Conservation (phyloP, 92 coral and sea anemone species). For the Nematostella vectensis region DNA sequence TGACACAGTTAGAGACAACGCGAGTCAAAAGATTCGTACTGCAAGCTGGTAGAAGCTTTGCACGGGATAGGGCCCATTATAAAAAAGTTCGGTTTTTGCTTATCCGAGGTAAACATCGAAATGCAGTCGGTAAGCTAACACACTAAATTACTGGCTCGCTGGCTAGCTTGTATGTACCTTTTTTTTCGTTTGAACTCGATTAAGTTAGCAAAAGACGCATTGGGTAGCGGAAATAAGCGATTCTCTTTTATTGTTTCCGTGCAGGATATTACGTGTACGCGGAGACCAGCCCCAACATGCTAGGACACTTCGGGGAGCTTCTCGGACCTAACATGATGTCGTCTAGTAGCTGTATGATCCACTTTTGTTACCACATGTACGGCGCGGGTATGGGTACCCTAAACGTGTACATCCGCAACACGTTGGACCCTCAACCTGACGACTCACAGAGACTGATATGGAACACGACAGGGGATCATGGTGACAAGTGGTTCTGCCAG, state of each 20-base stretch:
- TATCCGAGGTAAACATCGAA: no score
- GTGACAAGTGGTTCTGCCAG: constrained; percentile 39
- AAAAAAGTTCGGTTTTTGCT: no score
- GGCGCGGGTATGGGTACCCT: constrained; percentile 68
- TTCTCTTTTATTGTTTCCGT: neutral
- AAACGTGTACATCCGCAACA: constrained; percentile 51
- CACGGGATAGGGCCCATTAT: no score
- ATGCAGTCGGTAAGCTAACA: no score
- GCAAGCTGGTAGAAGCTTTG: no score
- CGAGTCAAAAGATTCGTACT: no score
- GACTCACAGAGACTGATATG: constrained; percentile 42
- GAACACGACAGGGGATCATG: constrained; percentile 39
- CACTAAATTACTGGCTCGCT: no score
- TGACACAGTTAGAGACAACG: no score
- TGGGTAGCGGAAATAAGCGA: no score
- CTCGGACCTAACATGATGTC: constrained; percentile 72
- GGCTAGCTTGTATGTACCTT: no score
- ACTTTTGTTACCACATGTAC: constrained; percentile 70
- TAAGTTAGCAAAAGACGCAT: no score
- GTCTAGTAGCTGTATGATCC: constrained; percentile 45
- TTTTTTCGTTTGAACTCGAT: no score
- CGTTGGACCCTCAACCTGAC: constrained; percentile 55
- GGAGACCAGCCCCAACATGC: constrained; percentile 39
- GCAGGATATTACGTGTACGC: constrained; percentile 80
- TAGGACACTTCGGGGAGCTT: constrained; percentile 77